phyloP scores from a whole-genome alignment of 2,797 vertebrate species.

The Rhynchonycteris naso region DNA sequence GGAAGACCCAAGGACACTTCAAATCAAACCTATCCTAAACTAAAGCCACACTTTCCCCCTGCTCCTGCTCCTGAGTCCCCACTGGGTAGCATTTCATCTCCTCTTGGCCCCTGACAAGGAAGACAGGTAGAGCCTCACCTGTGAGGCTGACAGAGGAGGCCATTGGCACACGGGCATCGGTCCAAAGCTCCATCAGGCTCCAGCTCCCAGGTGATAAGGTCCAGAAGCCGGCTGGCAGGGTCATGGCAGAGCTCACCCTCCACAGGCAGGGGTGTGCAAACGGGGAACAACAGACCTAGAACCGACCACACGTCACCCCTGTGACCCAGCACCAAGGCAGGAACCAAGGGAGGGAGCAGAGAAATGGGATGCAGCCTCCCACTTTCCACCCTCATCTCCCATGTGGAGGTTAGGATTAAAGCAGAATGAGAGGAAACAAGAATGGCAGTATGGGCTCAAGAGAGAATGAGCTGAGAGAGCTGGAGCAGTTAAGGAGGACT shows the following conservation, averaged over 20 bases:
- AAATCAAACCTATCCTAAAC: not conserved
- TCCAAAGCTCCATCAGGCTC: constrained; percentile 89
- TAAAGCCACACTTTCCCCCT: not conserved
- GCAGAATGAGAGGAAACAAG: not conserved
- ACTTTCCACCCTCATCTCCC: not conserved
- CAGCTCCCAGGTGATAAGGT: constrained; percentile 92
- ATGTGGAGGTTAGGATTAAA: not conserved
- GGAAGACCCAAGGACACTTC: not conserved
- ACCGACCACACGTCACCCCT: not conserved
- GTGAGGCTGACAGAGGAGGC: constrained; percentile 93
- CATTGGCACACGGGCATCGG: constrained; percentile 92
- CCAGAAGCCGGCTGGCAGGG: constrained; percentile 90
- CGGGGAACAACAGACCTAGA: constrained; percentile 92
- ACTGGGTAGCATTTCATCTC: not conserved
- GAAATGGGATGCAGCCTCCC: not conserved
- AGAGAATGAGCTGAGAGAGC: not conserved
- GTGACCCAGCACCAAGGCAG: not conserved
- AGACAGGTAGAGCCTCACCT: constrained; percentile 85
- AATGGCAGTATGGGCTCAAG: rapidly evolving
- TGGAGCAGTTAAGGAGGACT: not conserved
- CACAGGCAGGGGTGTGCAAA: constrained; percentile 92
- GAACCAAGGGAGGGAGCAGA: not conserved
- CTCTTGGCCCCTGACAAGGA: rapidly evolving
- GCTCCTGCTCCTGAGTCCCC: not conserved
- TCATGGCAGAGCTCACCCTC: constrained; percentile 92